Base-by-base conservation (phyloP, 2,888 invertebrate species). In the Melanchra persicariae region DNA sequence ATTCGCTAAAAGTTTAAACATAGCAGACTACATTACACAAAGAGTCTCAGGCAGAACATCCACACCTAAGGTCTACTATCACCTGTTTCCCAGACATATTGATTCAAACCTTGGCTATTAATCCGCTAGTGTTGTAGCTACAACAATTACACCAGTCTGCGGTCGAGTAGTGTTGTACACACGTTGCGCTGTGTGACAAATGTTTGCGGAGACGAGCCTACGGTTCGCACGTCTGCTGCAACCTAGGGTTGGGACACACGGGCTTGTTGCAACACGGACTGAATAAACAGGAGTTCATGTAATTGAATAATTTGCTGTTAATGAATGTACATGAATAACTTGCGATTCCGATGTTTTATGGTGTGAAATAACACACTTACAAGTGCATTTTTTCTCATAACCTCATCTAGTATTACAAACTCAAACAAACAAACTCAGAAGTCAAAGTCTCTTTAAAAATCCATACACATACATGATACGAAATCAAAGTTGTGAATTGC, bases 141-240 rank as follows among this genome's bases (percentile, higher is more conserved):
- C 78, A 66, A 83, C 70, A 76, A 81, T 73, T 81, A 84, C 84
- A 79, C 47, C 70, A 70, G 84, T 79, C 84, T 84, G 84, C 82
- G 84, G 84, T 84, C 79, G 84, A 84, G 58, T 84, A 84, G 77
- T 85, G 79, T 81, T 85, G 82, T 77, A 74, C 70, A 83, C 82
- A 71, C 77, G 69, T 67, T 84, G 77, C 45, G 65, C 58, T 71
- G 59, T 87, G 82, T 88, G 84, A 90, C 83, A 85, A 86, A 90
- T 91, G 90, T 91, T 91, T 90, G 89, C 84, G 88, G 89, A 87
- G 87, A 85, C 80, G 84, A 82, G 86, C 83, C 83, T 82, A 76
- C 85, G 82, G 85, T 87, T 89, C 86, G 84, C 89, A 84, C 88
- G 87, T 87, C 85, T 88, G 83, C 70, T 77, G 79, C 73, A 62